Evolutionary conservation across 2,888 invertebrate species (phyloP), one percentile per base, ranked within the genome.

Genomic region (Conus canariensis): DNA sequence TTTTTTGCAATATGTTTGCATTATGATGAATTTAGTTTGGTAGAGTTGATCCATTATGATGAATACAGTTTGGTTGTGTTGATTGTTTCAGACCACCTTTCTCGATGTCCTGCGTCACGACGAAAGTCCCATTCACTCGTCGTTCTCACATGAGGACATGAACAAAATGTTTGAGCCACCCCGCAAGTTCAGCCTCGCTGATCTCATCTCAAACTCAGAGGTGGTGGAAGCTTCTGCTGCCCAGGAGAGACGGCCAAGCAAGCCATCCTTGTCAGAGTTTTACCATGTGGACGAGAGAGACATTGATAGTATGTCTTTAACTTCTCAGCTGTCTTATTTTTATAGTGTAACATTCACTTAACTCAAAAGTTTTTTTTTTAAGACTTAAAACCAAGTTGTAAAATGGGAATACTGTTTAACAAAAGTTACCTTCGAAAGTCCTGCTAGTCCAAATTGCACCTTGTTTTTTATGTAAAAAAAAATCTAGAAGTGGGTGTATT

Each of bases 201-300:
- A 90, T 14, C 90, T 93, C 59, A 90, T 92, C 12, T 89, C 90
- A 12, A 92, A 90, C 45, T 80, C 90, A 6, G 90, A 88, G 19
- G 87, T 88, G 58, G 89, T 92, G 9, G 89, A 87, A 16, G 87
- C 90, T 56, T 16, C 80, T 6, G 88, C 67, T 16, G 16, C 64
- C 12, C 45, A 74, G 22, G 87, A 87, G 56, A 59, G 91, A 25
- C 56, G 85, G 85, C 90, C 91, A 64, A 92, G 91, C 80, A 91
- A 92, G 45, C 88, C 91, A n/a, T 88, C 91, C 16, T 80, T 91
- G 25, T 90, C 91, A 5, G 93, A 92, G 83, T 90, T 90, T n/a
- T 91, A 92, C 59, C 91, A 91, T 70, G 93, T 92, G 90, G 92
- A 92, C 80, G 94, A 94, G 87, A 92, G 92, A n/a, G 94, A 94